Conservation (phyloP, 2,797 vertebrate genomes). For the Pangasius macronema region DNA sequence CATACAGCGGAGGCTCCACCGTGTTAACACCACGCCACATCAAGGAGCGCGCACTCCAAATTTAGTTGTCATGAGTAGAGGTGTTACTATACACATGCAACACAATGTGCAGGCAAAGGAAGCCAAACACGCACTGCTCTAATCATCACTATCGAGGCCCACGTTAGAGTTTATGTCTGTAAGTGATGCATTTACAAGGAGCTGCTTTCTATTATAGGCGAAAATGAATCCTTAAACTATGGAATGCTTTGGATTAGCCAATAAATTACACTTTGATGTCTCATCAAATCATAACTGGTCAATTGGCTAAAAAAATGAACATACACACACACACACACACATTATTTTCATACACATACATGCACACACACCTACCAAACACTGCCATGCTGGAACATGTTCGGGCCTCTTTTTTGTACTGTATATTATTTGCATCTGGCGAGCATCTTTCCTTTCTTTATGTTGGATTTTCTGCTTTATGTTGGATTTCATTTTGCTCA, state of each 20-base stretch:
- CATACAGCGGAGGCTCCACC: slow-evolving; percentile 10
- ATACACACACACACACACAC: no score
- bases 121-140: background rate
- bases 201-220: background rate
- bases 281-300: no score
- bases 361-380: background rate
- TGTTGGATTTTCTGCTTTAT: no score
- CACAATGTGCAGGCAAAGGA: background rate
- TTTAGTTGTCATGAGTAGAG: slow-evolving; percentile 16
- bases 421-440: background rate
- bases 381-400: background rate
- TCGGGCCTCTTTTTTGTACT: background rate
- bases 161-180: background rate
- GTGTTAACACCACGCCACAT: slow-evolving; percentile 47
- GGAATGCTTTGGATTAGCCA: background rate
- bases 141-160: background rate
- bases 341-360: no score
- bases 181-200: background rate
- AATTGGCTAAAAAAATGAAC: no score
- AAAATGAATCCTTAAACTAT: background rate
- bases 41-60: slow-evolving; percentile 26
- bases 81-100: background rate
- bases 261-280: background rate
- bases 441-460: background rate
- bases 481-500: background rate